Base-by-base conservation (phyloP, 2,888 invertebrate species). In the Synanthedon andrenaeformis region DNA sequence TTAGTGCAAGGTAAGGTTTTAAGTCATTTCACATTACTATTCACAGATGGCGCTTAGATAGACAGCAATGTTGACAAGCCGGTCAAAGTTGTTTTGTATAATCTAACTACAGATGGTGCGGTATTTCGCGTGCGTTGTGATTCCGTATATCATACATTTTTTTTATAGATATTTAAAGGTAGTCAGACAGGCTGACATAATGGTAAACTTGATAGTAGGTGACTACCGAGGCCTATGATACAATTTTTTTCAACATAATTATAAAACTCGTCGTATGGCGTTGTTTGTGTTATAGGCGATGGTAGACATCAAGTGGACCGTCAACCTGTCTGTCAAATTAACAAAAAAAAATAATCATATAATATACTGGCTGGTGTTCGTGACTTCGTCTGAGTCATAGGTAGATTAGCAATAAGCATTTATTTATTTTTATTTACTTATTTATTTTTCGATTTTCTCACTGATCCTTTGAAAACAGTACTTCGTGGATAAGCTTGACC, bases 1-100 rank as follows among this genome's bases (percentile, higher is more conserved):
- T 99, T 84, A 97, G 97, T 73, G 95, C 97, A 52, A 93, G 95
- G 96, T 97, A 28, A 72, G 75, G 69, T 19, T 45, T 13, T 5
- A 45, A 12, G 35, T 35, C 35, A 35, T 35, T 35, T 35, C 41
- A 10, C n/a, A 13, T 45, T 45, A 45, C 13, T 13, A n/a, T 45
- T 45, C 45, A 45, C 12, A 45, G 45, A n/a, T 45, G 12, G 45
- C 45, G 45, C 35, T 45, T 45, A n/a, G 1, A 45, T 45, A n/a
- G 12, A n/a, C 13, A 4, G 4, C n/a, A 45, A 45, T n/a, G n/a
- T 45, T 13, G 45, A 45, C 4, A 13, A n/a, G 28, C 35, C 10
- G 8, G 2, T 35, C n/a, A 45, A 45, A 45, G 45, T 13, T 6
- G 45, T 13, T 45, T 45, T 13, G n/a, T 11, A 42, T 4, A 45